Percentiles rank a stretch among this genome's conserved stretches.
phyloP scores from a whole-genome alignment of 2,797 vertebrate genomes.

The Craterocephalus amniculus region DNA sequence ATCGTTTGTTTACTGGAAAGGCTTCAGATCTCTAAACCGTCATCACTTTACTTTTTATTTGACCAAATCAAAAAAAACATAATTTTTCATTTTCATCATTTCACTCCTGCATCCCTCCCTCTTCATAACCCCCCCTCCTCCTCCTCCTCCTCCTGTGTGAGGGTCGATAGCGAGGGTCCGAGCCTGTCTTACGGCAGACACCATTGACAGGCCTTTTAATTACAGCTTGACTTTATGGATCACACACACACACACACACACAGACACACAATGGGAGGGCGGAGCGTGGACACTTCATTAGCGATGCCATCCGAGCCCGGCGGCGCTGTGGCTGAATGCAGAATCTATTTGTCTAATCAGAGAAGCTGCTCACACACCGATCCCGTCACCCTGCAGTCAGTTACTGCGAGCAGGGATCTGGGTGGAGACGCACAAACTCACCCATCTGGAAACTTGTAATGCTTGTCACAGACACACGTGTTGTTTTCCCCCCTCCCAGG shows the following conservation, averaged over 20 bases:
- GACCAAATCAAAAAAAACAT: neutral
- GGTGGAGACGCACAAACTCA: conserved; percentile 42
- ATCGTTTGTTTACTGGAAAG: no score
- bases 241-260: conserved; percentile 37
- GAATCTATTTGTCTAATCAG: conserved; percentile 57
- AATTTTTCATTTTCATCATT: conserved; percentile 1
- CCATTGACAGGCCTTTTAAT: conserved; percentile 78
- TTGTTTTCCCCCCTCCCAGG: conserved; percentile 18
- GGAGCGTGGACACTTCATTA: conserved; percentile 67
- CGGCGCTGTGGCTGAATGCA: conserved; percentile 60
- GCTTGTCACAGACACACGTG: conserved; percentile 28
- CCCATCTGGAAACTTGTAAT: conserved; percentile 52
- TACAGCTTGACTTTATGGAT: conserved; percentile 77
- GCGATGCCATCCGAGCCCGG: conserved; percentile 60
- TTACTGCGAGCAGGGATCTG: conserved; percentile 64
- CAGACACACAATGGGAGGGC: conserved; percentile 43
- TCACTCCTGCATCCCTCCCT: neutral
- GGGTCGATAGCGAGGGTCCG: conserved; percentile 68
- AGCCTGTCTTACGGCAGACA: conserved; percentile 63
- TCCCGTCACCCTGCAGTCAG: conserved; percentile 64
- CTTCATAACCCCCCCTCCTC: neutral
- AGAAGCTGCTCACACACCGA: conserved; percentile 31
- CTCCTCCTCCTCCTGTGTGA: conserved; percentile 12
- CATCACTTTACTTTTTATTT: neutral
- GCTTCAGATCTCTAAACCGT: no score